Evolutionary conservation across 2,888 invertebrate species (phyloP).

Genomic region (Drosophila merina): DNA sequence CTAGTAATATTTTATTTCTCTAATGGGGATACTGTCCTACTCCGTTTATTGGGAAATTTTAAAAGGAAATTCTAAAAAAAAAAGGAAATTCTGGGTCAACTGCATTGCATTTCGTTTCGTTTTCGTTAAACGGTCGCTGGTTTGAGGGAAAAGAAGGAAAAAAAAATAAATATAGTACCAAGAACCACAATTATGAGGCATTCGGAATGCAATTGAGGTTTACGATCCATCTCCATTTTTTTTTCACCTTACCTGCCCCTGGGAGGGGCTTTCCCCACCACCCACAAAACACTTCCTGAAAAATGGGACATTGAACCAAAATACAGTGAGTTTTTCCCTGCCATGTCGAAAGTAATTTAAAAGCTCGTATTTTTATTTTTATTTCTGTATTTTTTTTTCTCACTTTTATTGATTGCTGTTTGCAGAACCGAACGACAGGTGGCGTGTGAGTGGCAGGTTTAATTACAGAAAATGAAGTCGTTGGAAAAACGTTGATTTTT

Average conservation of each 20-base stretch:
- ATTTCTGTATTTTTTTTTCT: background rate
- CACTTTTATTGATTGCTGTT: conserved; percentile 21
- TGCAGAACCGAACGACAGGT: conserved; percentile 18
- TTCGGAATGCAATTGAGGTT: conserved; percentile 70
- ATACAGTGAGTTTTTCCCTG: conserved; percentile 13
- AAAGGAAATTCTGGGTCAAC: conserved; percentile 57
- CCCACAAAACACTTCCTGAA: background rate
- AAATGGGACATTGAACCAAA: conserved; percentile 29
- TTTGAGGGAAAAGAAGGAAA: background rate
- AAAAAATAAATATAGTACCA: conserved; percentile 21
- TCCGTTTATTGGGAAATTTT: too few relatives aligned
- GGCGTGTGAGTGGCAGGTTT: conserved; percentile 27
- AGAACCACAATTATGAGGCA: conserved; percentile 63
- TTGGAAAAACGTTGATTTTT: background rate
- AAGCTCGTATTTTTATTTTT: background rate
- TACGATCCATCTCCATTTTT: conserved; percentile 44
- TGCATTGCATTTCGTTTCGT: conserved; percentile 72
- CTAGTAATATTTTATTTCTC: too few relatives aligned
- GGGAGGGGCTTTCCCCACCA: background rate
- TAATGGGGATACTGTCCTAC: too few relatives aligned
- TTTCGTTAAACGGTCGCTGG: conserved; percentile 40
- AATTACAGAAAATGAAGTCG: conserved; percentile 15
- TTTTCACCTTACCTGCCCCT: background rate
- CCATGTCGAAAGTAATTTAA: conserved; percentile 30
- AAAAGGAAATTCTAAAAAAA: too few relatives aligned